Evolutionary conservation across 2,888 invertebrate species (phyloP).

Genomic region (Heliothis peltigera): DNA sequence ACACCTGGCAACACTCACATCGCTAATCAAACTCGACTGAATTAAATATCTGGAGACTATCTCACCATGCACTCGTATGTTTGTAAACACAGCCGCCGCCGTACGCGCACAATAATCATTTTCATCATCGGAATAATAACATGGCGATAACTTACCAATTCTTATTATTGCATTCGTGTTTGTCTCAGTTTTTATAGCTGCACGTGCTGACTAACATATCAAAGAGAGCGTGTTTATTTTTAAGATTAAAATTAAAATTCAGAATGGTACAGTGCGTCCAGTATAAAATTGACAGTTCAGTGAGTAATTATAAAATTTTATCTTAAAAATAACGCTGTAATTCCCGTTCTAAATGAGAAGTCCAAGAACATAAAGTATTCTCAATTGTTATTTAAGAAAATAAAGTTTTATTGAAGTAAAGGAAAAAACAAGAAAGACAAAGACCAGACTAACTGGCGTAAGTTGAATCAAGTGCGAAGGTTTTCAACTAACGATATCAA

Average conservation of each 20-base stretch:
- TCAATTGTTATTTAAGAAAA: too few relatives aligned
- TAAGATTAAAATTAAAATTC: neutral
- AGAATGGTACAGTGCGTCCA: neutral
- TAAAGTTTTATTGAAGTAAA: too few relatives aligned
- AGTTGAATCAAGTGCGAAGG: neutral
- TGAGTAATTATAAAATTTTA: too few relatives aligned
- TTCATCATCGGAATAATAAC: slow-evolving; percentile 21
- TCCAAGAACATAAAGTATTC: too few relatives aligned
- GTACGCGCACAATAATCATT: slow-evolving; percentile 17
- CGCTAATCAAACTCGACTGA: neutral
- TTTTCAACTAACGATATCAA: neutral
- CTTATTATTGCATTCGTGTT: slow-evolving; percentile 20
- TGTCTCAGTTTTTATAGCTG: slow-evolving; percentile 5
- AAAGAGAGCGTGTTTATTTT: neutral
- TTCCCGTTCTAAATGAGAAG: too few relatives aligned
- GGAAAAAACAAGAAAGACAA: neutral
- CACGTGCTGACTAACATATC: slow-evolving; percentile 12
- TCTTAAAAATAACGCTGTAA: too few relatives aligned
- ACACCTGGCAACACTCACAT: neutral
- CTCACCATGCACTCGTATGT: slow-evolving; percentile 9
- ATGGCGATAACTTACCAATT: slow-evolving; percentile 31
- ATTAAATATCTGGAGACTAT: slow-evolving; percentile 2
- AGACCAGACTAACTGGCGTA: neutral
- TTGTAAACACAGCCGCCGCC: slow-evolving; percentile 35
- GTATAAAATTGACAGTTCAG: neutral